Percentiles rank a stretch among this genome's conserved stretches.
Conservation (phyloP, 92 coral and sea anemone genomes). For the Pocillopora grandis region DNA sequence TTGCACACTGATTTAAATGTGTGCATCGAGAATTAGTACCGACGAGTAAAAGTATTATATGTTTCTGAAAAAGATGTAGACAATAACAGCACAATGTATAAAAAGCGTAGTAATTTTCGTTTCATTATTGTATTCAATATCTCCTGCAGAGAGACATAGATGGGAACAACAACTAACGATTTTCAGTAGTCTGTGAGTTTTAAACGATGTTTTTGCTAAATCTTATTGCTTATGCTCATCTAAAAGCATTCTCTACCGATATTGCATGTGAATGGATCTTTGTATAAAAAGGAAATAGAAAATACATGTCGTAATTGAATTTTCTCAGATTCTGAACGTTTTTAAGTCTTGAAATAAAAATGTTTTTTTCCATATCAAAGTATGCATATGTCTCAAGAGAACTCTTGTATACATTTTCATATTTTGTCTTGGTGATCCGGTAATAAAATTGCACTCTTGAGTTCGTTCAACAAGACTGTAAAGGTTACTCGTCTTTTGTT, state of each 20-base stretch:
- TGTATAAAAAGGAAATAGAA: background rate
- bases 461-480: too few relatives aligned
- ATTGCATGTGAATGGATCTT: background rate
- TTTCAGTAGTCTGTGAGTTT: background rate
- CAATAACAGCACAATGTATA: background rate
- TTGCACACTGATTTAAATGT: background rate
- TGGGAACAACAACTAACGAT: background rate
- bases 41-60: background rate
- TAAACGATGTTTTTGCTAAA: background rate
- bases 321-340: background rate
- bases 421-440: too few relatives aligned
- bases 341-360: background rate
- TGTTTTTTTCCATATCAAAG: background rate
- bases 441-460: too few relatives aligned
- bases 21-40: background rate
- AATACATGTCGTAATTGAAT: background rate
- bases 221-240: background rate
- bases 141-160: slow-evolving; percentile 8
- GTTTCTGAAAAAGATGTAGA: background rate
- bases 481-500: too few relatives aligned
- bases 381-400: background rate
- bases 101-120: background rate
- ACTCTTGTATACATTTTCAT: too few relatives aligned
- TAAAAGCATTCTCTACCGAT: background rate
- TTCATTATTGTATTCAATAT: background rate